Percentiles rank a stretch among this genome's conserved stretches.
Evolutionary conservation across 2,113 vertebrate species (phyloP).

Genomic region (Murina feae): DNA sequence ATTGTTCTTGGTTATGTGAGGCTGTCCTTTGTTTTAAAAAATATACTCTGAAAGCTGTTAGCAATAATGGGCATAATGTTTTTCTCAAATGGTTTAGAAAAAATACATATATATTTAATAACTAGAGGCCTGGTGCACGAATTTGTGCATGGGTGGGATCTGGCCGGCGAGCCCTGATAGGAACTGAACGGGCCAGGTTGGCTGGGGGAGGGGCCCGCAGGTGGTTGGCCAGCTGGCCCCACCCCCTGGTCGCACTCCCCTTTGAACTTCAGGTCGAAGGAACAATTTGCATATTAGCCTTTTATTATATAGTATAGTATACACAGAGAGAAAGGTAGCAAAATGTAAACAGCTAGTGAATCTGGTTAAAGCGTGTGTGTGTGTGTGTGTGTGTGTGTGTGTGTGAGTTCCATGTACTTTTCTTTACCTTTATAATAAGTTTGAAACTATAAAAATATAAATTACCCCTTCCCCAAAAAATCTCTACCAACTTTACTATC

Average conservation of each 20-base stretch:
- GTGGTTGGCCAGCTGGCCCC: too few species aligned
- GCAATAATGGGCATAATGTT: background rate
- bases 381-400: background rate
- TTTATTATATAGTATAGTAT: background rate
- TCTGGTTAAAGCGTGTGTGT: background rate
- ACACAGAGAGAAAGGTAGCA: background rate
- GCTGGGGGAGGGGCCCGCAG: too few species aligned
- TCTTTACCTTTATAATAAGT: background rate
- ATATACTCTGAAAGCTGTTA: background rate
- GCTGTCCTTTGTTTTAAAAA: constrained; percentile 33
- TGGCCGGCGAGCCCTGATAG: too few species aligned
- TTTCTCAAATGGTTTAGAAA: background rate
- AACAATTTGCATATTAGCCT: too few species aligned
- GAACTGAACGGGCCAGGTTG: too few species aligned
- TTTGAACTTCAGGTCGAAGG: too few species aligned
- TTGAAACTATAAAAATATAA: background rate
- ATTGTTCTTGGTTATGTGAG: background rate
- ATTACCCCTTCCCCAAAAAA: background rate
- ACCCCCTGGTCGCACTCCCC: too few species aligned
- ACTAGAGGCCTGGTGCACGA: too few species aligned
- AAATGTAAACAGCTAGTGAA: constrained; percentile 2
- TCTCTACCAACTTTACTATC: background rate
- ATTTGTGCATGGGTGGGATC: too few species aligned
- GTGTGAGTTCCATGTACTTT: background rate
- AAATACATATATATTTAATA: background rate